Evolutionary conservation across 2,797 vertebrate genomes (phyloP).

Genomic region (Alauda arvensis): DNA sequence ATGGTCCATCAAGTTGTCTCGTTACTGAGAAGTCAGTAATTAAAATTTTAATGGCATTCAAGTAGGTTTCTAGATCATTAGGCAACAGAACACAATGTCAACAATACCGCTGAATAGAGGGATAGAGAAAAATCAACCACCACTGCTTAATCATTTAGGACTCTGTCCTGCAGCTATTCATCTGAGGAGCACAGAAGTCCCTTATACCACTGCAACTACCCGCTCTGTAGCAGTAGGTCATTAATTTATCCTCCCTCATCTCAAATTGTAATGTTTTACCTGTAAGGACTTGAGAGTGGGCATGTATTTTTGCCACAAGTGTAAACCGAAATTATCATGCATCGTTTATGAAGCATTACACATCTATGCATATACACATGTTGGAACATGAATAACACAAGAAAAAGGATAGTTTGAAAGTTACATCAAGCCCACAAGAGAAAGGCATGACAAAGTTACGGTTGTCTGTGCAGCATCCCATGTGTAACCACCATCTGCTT

Average conservation of each 20-base stretch:
- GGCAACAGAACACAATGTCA: background rate
- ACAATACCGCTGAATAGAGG: background rate
- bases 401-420: background rate
- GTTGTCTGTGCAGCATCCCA: background rate
- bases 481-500: background rate
- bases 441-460: background rate
- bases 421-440: background rate
- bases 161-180: background rate
- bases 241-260: background rate
- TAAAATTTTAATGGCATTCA: background rate
- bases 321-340: background rate
- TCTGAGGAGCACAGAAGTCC: background rate
- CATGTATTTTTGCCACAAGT: background rate
- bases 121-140: background rate
- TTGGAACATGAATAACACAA: background rate
- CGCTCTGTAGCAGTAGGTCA: background rate
- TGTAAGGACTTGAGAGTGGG: background rate
- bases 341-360: background rate
- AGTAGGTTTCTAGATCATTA: background rate
- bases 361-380: background rate
- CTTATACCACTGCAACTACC: background rate
- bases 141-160: background rate
- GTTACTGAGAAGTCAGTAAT: background rate
- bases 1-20: background rate
- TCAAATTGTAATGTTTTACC: background rate